Percentiles rank a stretch among this genome's conserved stretches.
Evolutionary conservation across 2,113 vertebrate species (phyloP).

Genomic region (Agapornis roseicollis): DNA sequence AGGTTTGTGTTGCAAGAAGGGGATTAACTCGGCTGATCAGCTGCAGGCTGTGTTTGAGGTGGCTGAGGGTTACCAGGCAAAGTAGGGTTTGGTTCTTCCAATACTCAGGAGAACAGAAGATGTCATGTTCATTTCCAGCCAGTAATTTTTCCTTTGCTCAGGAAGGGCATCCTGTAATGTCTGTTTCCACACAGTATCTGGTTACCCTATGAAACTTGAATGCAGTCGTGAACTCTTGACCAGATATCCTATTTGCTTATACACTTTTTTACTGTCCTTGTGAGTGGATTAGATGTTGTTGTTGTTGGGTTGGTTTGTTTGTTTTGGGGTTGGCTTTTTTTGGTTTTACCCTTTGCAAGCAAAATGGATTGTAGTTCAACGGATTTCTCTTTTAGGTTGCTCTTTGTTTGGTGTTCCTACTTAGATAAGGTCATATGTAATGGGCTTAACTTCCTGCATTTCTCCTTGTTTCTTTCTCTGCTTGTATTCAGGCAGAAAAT

Average conservation of each 20-base stretch:
- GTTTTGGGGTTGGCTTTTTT: not conserved
- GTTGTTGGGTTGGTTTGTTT: accelerated
- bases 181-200: not conserved
- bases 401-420: not conserved
- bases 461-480: not conserved
- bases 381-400: not conserved
- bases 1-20: not conserved
- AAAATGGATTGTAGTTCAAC: not conserved
- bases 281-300: not conserved
- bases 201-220: not conserved
- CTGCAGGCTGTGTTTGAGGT: not conserved
- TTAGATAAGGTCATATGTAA: not conserved
- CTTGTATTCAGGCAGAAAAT: not conserved
- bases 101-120: not conserved
- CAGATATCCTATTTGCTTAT: not conserved
- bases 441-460: not conserved
- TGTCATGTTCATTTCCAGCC: not conserved
- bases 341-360: not conserved
- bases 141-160: not conserved
- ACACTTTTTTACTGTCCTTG: not conserved
- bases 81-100: not conserved
- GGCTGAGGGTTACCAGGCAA: not conserved
- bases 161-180: not conserved
- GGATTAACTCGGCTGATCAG: not conserved
- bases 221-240: not conserved